Base-by-base conservation (phyloP, 2,797 vertebrate genomes). In the Cyprinodon diabolis region DNA sequence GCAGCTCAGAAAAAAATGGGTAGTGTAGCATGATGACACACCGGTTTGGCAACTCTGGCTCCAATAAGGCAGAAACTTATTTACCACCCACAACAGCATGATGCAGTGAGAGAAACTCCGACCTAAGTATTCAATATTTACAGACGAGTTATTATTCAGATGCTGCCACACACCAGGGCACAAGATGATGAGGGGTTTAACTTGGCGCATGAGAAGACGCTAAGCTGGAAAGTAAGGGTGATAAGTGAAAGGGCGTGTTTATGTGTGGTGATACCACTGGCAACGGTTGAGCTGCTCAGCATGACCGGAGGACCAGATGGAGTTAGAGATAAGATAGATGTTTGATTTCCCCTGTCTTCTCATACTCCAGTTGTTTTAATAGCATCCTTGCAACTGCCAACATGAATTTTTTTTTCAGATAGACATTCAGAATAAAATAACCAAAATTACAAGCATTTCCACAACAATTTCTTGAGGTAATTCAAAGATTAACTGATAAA, bases 141-240 rank as follows among this genome's bases (percentile, higher is more conserved):
- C 68, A 84, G 80, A 72, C 65, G 78, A 84, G 71, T 85, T 83
- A 90, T 87, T 84, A 90, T 87, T 83, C 78, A 85, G 84, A 91
- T 81, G 82, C 81, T 80, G 75, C 78, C 77, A 87, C 86, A 88
- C 80, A 74, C 82, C 77, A 83, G 1, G 91, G 84, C 85, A 85
- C 74, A 8, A 69, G 82, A 89, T 91, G 84, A 93, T 87, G 84
- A 84, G 81, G 51, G 82, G 75, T 82, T 86, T 81, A 77, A 60
- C 30, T 73, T 62, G 21, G 71, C 81, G 82, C 66, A 71, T 21
- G 56, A 73, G 68, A 75, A 87, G 67, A 87, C 75, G 75, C 60
- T 72, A 85, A 86, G 85, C 80, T 81, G 75, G 72, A 88, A 87
- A 87, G 79, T 66, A 78, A 72, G 63, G 63, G 71, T 21, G 75